Conservation (phyloP, 2,888 invertebrate genomes). For the Torymus tubicola region DNA sequence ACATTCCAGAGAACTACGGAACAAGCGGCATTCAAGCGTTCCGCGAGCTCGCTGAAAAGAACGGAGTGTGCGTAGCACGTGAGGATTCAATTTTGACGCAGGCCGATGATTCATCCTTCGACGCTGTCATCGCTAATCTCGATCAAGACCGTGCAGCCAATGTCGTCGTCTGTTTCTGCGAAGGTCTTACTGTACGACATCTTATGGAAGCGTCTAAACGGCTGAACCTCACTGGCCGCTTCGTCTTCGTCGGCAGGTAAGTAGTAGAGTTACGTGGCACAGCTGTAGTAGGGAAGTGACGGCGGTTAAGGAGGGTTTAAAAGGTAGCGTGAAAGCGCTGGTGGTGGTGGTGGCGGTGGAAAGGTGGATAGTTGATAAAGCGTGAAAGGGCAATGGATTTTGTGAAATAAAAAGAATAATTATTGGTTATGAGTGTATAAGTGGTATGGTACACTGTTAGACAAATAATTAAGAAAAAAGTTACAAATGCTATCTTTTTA, state of each 20-base stretch:
- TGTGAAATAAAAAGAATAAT: no score
- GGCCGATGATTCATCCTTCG: constrained; percentile 79
- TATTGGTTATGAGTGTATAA: no score
- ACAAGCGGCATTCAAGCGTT: constrained; percentile 87
- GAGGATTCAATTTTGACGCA: constrained; percentile 82
- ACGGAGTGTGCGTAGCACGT: constrained; percentile 85
- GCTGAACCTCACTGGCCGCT: constrained; percentile 79
- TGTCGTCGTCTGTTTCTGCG: constrained; percentile 88
- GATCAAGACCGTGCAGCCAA: constrained; percentile 78
- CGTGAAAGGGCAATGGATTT: no score
- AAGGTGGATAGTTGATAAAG: no score
- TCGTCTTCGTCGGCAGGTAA: constrained; percentile 84
- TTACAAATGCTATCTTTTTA: no score
- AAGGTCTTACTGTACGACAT: constrained; percentile 84
- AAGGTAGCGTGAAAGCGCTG: no score
- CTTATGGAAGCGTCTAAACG: constrained; percentile 81
- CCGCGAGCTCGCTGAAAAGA: constrained; percentile 82
- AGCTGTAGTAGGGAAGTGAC: neutral
- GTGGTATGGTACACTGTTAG: no score
- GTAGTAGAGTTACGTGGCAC: neutral
- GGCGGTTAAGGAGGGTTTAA: neutral
- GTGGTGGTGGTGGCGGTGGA: no score
- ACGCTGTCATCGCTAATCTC: constrained; percentile 79
- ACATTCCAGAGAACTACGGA: constrained; percentile 84
- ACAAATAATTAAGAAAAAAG: no score